Evolutionary conservation across 2,113 vertebrate genomes (phyloP).

Genomic region (Rafetus swinhoei): DNA sequence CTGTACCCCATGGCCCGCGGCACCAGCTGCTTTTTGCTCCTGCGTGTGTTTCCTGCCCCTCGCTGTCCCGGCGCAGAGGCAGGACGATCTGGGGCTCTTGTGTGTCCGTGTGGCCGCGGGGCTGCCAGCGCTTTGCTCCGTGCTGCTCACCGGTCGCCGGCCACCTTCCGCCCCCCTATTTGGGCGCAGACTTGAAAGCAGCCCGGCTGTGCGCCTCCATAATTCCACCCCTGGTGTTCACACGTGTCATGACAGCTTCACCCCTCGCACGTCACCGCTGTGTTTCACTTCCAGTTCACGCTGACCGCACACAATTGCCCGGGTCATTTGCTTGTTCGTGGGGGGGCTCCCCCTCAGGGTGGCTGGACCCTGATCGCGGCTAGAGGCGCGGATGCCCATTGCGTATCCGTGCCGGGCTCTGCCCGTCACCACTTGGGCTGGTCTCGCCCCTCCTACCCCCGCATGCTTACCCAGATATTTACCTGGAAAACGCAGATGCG

Average conservation of each 20-base stretch:
- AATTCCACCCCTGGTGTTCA: background rate
- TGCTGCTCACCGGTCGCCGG: background rate
- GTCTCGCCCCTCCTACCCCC: background rate
- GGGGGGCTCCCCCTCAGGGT: background rate
- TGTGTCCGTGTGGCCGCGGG: too few relatives aligned
- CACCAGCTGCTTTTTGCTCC: background rate
- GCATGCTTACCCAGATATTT: background rate
- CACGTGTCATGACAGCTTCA: background rate
- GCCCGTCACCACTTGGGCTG: background rate
- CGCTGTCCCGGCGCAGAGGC: background rate
- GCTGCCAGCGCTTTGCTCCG: too few relatives aligned
- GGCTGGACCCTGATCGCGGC: too few relatives aligned
- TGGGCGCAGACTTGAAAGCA: background rate
- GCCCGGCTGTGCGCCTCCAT: background rate
- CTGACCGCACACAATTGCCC: too few relatives aligned
- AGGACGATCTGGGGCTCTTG: too few relatives aligned
- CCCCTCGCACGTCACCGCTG: too few relatives aligned
- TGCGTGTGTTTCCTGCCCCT: background rate
- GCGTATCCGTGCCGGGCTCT: background rate
- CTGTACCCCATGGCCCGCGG: background rate
- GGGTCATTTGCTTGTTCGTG: background rate
- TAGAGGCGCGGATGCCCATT: too few relatives aligned
- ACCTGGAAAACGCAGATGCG: background rate
- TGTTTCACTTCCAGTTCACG: background rate
- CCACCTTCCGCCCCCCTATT: background rate